These are phyloP conservation scores for Ctenomys sociabilis DNA, from an alignment of 2,113 vertebrate genomes.

Conservation along the genomic window DNA sequence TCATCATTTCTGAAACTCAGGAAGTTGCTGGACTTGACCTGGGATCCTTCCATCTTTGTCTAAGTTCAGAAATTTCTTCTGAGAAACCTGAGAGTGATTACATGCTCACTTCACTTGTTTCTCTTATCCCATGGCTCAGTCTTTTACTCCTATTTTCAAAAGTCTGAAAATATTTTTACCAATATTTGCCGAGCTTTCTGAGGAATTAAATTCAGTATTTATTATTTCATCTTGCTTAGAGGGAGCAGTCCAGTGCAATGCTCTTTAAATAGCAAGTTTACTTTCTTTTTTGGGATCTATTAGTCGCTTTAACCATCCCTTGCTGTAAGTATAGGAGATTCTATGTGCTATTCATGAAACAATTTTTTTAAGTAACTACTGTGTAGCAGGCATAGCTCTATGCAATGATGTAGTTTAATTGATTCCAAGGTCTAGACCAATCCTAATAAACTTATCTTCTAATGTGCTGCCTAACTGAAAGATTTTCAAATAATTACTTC, in stretches of 20 bases:
- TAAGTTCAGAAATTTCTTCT: background rate
- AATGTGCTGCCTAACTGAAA: background rate
- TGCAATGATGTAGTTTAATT: background rate
- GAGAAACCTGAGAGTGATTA: background rate
- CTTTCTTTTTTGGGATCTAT: background rate
- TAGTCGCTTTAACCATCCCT: background rate
- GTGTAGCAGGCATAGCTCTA: background rate
- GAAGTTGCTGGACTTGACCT: background rate
- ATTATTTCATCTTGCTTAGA: background rate
- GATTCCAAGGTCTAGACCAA: background rate
- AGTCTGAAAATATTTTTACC: background rate
- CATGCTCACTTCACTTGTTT: background rate
- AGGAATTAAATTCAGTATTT: background rate
- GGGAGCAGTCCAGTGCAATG: background rate
- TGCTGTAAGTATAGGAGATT: background rate
- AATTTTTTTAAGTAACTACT: background rate
- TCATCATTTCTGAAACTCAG: background rate
- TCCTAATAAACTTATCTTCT: background rate
- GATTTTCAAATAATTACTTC: background rate
- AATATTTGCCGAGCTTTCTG: background rate
- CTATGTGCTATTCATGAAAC: background rate
- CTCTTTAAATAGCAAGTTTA: background rate
- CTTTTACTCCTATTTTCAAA: background rate
- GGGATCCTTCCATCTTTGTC: background rate
- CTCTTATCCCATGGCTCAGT: background rate